Percentiles rank a stretch among this genome's conserved stretches.
phyloP scores from a whole-genome alignment of 2,113 vertebrate species.

The Pogona vitticeps region DNA sequence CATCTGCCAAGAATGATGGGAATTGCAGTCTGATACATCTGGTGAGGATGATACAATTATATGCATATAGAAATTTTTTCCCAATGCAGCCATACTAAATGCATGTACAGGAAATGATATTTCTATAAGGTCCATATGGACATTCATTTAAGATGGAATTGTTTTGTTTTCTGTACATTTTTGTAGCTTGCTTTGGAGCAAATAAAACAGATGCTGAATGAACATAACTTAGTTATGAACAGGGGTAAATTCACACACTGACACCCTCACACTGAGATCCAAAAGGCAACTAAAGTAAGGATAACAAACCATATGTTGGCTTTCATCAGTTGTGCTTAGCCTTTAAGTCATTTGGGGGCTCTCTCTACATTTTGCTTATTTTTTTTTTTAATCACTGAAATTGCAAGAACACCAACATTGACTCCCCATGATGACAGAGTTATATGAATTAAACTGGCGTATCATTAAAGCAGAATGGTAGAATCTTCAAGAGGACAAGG shows the following conservation, averaged over 20 bases:
- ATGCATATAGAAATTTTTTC: neutral
- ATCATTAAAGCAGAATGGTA: neutral
- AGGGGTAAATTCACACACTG: slow-evolving; percentile 13
- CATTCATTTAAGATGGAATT: neutral
- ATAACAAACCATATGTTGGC: slow-evolving; percentile 3
- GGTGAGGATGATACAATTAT: too few relatives aligned
- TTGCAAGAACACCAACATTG: neutral
- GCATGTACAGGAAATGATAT: neutral
- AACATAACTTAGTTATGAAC: neutral
- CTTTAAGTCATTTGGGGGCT: neutral
- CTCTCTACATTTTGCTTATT: neutral
- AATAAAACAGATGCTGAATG: slow-evolving; percentile 22
- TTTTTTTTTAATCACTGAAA: neutral
- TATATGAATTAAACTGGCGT: neutral
- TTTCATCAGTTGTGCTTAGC: neutral
- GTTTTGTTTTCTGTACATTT: neutral
- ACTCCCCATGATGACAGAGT: neutral
- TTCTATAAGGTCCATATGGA: slow-evolving; percentile 12
- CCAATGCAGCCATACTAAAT: neutral
- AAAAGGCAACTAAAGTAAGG: neutral
- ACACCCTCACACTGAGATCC: neutral
- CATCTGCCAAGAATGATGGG: too few relatives aligned
- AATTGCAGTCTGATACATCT: too few relatives aligned
- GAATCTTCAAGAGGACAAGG: neutral
- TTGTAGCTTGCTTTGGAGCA: neutral